Conservation (phyloP, 2,113 vertebrate species). For the Percina caprodes region DNA sequence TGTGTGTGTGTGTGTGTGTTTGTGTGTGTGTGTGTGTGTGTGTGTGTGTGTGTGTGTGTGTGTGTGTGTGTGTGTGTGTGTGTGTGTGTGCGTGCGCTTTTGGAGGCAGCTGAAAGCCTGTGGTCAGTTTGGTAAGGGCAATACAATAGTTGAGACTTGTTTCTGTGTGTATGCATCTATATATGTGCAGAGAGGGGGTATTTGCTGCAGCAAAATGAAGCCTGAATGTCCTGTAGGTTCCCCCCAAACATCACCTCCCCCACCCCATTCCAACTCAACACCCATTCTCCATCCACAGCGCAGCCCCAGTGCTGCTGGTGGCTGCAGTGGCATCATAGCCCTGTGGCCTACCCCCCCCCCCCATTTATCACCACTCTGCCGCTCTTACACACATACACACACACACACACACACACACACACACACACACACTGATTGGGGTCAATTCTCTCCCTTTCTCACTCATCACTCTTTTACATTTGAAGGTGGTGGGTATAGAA, state of each 20-base stretch:
- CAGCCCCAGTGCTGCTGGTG: slow-evolving; percentile 69
- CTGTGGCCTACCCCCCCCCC: slow-evolving; percentile 54
- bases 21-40: slow-evolving; percentile 38
- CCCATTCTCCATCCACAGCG: slow-evolving; percentile 44
- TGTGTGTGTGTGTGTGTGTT: slow-evolving; percentile 49
- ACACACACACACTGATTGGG: slow-evolving; percentile 76
- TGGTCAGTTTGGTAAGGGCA: slow-evolving; percentile 55
- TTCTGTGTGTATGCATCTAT: slow-evolving; percentile 22
- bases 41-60: slow-evolving; percentile 28
- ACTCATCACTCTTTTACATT: slow-evolving; percentile 69
- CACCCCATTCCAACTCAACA: slow-evolving; percentile 25
- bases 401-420: slow-evolving; percentile 46
- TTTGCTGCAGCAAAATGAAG: slow-evolving; percentile 68
- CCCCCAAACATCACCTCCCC: slow-evolving; percentile 4
- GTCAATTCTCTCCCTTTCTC: slow-evolving; percentile 71
- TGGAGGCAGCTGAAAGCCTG: slow-evolving; percentile 78
- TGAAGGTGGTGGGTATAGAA: slow-evolving; percentile 50
- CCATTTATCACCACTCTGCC: slow-evolving; percentile 75
- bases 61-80: slow-evolving; percentile 34
- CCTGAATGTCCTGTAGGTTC: slow-evolving; percentile 56
- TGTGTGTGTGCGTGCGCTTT: slow-evolving; percentile 20
- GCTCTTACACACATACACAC: slow-evolving; percentile 58
- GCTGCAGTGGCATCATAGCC: slow-evolving; percentile 66
- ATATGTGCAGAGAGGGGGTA: slow-evolving; percentile 5
- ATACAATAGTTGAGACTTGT: slow-evolving; percentile 31